Percentiles rank a stretch among this genome's conserved stretches.
Conservation (phyloP, 2,888 invertebrate genomes). For the Eugnorisma glareosa region DNA sequence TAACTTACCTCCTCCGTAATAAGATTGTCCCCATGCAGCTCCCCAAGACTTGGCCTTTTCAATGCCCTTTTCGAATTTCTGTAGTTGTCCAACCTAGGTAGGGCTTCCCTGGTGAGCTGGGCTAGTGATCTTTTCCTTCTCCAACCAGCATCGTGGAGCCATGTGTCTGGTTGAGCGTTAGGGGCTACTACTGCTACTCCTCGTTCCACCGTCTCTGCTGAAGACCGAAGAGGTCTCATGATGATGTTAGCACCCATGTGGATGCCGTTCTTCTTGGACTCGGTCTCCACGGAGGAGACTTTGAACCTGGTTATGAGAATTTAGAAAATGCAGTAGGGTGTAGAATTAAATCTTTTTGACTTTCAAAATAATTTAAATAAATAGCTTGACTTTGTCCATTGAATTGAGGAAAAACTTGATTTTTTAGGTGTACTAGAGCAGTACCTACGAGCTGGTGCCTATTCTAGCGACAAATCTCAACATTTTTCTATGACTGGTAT, state of each 20-base stretch:
- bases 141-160: constrained; percentile 88
- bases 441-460: not conserved
- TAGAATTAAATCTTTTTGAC: not conserved
- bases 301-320: constrained; percentile 78
- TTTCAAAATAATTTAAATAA: not conserved
- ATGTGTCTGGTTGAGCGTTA: constrained; percentile 80
- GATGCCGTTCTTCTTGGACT: constrained; percentile 86
- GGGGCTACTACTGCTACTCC: constrained; percentile 70
- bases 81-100: constrained; percentile 96
- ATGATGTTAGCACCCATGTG: constrained; percentile 88
- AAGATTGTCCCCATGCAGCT: constrained; percentile 93
- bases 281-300: constrained; percentile 83
- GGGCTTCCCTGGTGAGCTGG: constrained; percentile 94
- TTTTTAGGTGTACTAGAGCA: not conserved
- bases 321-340: not conserved
- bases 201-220: constrained; percentile 80
- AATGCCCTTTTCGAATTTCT: constrained; percentile 94
- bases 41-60: constrained; percentile 96
- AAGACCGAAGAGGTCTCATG: constrained; percentile 82
- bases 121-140: constrained; percentile 91
- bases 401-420: not conserved
- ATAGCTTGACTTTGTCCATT: not conserved
- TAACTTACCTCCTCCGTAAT: constrained; percentile 84
- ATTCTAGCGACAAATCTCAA: not conserved
- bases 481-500: not conserved